Conservation (phyloP, 1,140 invertebrate species). For the Apis cerana region DNA sequence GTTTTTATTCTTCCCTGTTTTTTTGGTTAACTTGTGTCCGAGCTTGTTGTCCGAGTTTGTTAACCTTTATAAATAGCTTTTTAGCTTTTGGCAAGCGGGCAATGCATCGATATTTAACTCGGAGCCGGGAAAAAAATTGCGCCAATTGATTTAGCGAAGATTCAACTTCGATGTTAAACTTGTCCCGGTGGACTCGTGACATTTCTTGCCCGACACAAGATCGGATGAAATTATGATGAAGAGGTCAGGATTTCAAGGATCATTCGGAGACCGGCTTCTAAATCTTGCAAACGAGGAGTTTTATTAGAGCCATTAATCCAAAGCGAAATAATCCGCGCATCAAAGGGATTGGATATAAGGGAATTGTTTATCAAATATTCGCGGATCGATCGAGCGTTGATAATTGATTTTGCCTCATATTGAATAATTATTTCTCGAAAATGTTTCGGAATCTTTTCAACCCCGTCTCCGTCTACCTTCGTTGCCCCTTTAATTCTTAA, state of each 20-base stretch:
- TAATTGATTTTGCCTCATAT: no score
- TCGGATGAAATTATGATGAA: slow-evolving; percentile 14
- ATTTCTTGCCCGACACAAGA: slow-evolving; percentile 1
- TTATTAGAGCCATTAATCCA: not conserved
- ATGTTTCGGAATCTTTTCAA: not conserved
- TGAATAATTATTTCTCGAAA: no score
- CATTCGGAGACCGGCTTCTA: not conserved
- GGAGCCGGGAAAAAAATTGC: not conserved
- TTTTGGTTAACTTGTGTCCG: not conserved
- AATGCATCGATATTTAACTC: not conserved
- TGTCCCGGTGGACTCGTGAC: not conserved
- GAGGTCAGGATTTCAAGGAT: slow-evolving; percentile 4
- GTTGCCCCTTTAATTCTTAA: not conserved
- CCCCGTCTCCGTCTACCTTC: not conserved
- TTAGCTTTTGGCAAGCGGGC: not conserved
- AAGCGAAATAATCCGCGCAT: not conserved
- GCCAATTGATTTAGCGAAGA: not conserved
- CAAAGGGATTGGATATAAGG: not conserved
- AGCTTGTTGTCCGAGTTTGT: not conserved
- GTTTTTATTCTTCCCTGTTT: not conserved
- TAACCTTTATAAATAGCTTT: not conserved
- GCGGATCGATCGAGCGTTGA: not conserved
- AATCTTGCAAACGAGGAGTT: slow-evolving; percentile 4
- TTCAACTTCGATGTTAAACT: not conserved
- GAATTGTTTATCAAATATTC: not conserved